Evolutionary conservation across 2,113 vertebrate genomes (phyloP).

Genomic region (Rhegmatorhina hoffmannsi): DNA sequence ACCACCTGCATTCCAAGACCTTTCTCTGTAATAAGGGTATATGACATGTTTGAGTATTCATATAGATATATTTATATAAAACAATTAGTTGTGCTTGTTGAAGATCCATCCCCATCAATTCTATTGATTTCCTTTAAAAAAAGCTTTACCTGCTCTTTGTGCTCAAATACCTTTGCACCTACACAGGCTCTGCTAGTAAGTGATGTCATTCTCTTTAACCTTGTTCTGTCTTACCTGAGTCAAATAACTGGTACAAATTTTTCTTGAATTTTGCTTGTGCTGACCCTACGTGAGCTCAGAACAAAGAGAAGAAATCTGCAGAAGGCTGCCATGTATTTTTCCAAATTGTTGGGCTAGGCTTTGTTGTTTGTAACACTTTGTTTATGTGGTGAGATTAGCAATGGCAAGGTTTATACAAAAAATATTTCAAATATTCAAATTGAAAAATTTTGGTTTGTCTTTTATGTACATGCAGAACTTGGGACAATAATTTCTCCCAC

Average conservation of each 20-base stretch:
- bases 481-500: neutral
- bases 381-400: neutral
- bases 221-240: neutral
- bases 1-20: neutral
- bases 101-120: neutral
- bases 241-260: neutral
- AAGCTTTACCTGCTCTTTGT: neutral
- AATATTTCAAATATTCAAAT: neutral
- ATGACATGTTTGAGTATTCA: neutral
- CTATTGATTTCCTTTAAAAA: neutral
- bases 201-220: neutral
- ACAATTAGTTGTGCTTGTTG: neutral
- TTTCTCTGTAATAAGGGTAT: neutral
- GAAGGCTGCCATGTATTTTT: neutral
- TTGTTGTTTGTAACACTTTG: neutral
- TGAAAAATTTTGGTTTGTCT: neutral
- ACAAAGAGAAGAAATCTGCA: neutral
- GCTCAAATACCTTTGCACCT: neutral
- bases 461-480: neutral
- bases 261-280: neutral
- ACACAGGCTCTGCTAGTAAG: neutral
- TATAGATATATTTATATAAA: neutral
- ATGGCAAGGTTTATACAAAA: neutral
- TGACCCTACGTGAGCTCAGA: neutral
- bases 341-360: neutral